phyloP scores from a whole-genome alignment of 2,888 invertebrate genomes.

The Andricus quercusramuli region DNA sequence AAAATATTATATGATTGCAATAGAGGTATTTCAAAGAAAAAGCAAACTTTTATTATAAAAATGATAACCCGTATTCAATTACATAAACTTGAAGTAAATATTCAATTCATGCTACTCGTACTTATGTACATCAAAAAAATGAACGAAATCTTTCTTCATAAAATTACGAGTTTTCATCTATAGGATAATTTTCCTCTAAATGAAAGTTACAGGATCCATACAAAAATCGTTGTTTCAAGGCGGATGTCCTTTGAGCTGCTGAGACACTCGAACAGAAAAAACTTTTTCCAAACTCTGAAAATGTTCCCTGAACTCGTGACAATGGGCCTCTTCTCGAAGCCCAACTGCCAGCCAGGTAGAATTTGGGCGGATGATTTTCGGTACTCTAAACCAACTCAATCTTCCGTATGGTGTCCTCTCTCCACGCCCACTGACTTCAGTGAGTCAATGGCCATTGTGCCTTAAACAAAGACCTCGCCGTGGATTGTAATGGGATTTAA shows the following conservation, averaged over 20 bases:
- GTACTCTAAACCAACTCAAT: constrained; percentile 61
- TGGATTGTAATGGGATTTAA: constrained; percentile 71
- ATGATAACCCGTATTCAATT: no score
- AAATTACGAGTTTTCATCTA: no score
- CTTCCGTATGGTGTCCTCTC: constrained; percentile 64
- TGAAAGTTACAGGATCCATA: neutral
- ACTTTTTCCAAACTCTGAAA: constrained; percentile 19
- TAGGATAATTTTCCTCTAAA: no score
- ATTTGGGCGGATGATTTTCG: constrained; percentile 30
- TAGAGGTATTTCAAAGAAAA: no score
- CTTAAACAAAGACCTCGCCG: constrained; percentile 70
- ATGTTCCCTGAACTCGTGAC: constrained; percentile 7
- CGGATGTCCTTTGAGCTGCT: neutral
- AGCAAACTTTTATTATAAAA: no score
- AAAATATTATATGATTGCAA: no score
- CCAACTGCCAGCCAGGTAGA: neutral
- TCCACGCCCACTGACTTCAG: constrained; percentile 65
- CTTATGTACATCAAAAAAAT: no score
- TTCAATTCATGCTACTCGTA: no score
- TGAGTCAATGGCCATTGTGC: constrained; percentile 73
- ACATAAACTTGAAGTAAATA: no score
- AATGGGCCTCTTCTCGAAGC: neutral
- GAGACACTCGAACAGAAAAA: neutral
- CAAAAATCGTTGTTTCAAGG: neutral
- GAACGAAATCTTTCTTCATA: no score